phyloP scores from a whole-genome alignment of 1,140 invertebrate genomes.

The Thaumetopoea pityocampa region DNA sequence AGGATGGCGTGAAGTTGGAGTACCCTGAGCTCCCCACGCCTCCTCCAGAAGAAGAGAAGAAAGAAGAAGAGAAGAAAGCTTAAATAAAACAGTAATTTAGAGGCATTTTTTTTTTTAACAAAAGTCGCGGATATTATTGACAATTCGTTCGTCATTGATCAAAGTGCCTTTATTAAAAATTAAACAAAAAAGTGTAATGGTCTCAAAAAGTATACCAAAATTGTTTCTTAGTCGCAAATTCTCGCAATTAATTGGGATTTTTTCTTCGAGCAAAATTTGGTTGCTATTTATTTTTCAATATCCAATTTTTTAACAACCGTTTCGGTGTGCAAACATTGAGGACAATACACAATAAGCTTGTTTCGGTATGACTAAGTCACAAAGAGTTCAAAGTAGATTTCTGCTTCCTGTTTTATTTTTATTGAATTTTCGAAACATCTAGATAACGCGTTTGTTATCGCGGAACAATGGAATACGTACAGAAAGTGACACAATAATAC shows the following conservation, averaged over 20 bases:
- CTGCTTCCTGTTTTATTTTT: conserved; percentile 53
- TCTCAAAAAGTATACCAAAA: conserved; percentile 40
- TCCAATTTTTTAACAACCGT: background rate
- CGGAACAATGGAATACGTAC: conserved; percentile 28
- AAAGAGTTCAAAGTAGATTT: conserved; percentile 37
- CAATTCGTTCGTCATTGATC: no score
- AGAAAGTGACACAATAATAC: conserved; percentile 7
- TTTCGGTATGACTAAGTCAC: conserved; percentile 4
- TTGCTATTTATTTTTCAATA: no score
- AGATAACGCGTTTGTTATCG: conserved; percentile 8
- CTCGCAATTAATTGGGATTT: conserved; percentile 5
- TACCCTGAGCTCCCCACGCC: conserved; percentile 87
- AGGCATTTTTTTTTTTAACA: conserved; percentile 15
- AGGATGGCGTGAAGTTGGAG: conserved; percentile 88
- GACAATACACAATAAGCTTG: conserved; percentile 5
- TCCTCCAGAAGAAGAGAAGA: conserved; percentile 74
- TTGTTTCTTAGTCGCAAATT: conserved; percentile 14
- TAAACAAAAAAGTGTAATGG: conserved; percentile 20
- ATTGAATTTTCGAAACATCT: conserved; percentile 15
- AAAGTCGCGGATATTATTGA: no score
- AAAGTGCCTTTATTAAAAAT: conserved; percentile 6
- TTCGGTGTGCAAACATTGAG: no score
- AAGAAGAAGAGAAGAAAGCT: conserved; percentile 70
- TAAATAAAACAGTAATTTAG: conserved; percentile 39
- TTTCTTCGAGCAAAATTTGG: conserved; percentile 1